Evolutionary conservation across 2,888 invertebrate genomes (phyloP).

Genomic region (Stegophylla sp.): DNA sequence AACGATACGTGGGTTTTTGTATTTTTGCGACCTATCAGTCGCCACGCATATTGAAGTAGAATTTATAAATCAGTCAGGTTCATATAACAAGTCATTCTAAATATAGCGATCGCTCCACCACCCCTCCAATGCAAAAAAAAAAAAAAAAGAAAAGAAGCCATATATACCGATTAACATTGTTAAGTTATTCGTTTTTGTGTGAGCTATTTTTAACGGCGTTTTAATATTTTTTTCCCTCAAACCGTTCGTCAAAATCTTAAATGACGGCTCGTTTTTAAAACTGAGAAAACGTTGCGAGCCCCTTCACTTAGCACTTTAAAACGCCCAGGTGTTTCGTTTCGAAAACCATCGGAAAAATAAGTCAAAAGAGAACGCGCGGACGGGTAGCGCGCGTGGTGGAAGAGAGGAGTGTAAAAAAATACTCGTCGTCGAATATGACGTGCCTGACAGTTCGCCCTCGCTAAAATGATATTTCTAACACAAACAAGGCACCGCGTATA

Average conservation of each 20-base stretch:
- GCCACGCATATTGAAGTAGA: no score
- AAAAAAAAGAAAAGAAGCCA: not conserved
- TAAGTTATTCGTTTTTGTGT: not conserved
- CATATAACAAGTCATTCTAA: not conserved
- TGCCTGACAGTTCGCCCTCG: slow-evolving; percentile 56
- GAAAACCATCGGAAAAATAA: slow-evolving; percentile 35
- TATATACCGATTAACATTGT: not conserved
- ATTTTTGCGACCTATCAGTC: no score
- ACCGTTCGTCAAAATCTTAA: slow-evolving; percentile 49
- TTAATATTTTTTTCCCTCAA: slow-evolving; percentile 27
- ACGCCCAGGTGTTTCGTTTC: slow-evolving; percentile 59
- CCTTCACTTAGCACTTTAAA: slow-evolving; percentile 54
- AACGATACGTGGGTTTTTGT: no score
- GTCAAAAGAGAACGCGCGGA: slow-evolving; percentile 2
- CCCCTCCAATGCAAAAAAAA: not conserved
- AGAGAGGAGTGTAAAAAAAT: slow-evolving; percentile 9
- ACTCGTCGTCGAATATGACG: slow-evolving; percentile 56
- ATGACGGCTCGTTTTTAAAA: slow-evolving; percentile 51
- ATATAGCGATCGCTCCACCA: not conserved
- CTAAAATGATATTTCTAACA: slow-evolving; percentile 55
- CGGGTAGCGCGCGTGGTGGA: not conserved
- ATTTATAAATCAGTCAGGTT: no score
- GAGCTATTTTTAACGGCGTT: slow-evolving; percentile 43
- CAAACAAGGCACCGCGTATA: slow-evolving; percentile 32
- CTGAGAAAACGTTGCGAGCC: slow-evolving; percentile 36